These are phyloP conservation scores for Neodiprion fabricii DNA, from an alignment of 1,140 invertebrate genomes.

Conservation along the genomic window DNA sequence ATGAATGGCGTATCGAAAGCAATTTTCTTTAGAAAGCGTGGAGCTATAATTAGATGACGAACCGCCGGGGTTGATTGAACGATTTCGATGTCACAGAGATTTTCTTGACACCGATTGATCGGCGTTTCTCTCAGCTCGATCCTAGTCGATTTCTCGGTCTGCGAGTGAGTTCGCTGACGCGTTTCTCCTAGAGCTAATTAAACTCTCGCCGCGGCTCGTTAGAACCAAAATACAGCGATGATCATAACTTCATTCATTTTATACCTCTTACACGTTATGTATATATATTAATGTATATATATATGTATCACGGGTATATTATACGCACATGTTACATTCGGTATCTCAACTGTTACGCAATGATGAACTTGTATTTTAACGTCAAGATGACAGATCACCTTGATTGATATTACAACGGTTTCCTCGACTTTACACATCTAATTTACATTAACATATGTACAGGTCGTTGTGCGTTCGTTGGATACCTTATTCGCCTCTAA, in stretches of 20 bases:
- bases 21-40: background rate
- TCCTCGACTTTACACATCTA: background rate
- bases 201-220: background rate
- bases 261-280: background rate
- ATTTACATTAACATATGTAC: background rate
- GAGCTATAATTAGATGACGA: background rate
- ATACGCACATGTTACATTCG: background rate
- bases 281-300: background rate
- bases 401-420: slow-evolving; percentile 1
- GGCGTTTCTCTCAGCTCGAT: background rate
- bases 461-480: background rate
- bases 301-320: too few species aligned
- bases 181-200: too few species aligned
- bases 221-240: background rate
- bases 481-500: background rate
- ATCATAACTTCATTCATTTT: background rate
- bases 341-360: background rate
- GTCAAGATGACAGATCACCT: background rate
- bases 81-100: background rate
- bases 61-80: background rate
- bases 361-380: background rate
- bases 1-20: background rate
- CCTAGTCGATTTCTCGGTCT: too few species aligned
- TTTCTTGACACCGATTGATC: background rate
- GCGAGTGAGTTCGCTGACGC: too few species aligned